Evolutionary conservation across 2,113 vertebrate species (phyloP), one percentile per base, ranked within the genome.

Genomic region (Indicator maculatus): DNA sequence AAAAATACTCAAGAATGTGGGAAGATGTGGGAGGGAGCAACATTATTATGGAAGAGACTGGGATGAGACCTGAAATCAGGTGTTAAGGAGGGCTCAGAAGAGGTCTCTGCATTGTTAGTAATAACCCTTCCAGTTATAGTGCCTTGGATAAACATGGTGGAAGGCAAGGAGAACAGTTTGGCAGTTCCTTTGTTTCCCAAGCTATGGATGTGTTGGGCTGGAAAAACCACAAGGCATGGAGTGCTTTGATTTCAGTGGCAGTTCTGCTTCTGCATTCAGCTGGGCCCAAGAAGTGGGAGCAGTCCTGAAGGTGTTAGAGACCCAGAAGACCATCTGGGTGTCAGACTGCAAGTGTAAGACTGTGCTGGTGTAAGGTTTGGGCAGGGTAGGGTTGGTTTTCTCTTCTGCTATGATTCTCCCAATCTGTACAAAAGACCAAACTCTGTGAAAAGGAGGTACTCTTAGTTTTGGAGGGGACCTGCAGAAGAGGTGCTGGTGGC

Each of bases 321-420:
- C 30, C 58, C 58, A 71, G 63, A 47, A 80, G 63, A 24, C 18
- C 65, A 8, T 5, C 18, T 38, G 45, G 14, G 30, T 80, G 69
- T 55, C 33, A 15, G 12, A 16, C 45, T 10, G 47, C 23, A 50
- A 50, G 47, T 50, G 21, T 50, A 50, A 50, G 47, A 50, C 47
- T 31, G 30, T 5, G 23, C n/a, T 60, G 70, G 20, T 47, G 26
- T 31, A 47, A 47, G 18, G 23, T 39, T 72, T 77, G 76, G 31
- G n/a, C 10, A n/a, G 55, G 12, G 27, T 53, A 21, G 60, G 30
- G 11, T 36, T n/a, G 15, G 5, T 31, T 47, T 55, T 18, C 3
- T 56, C 61, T 50, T 38, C 27, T 52, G 36, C 16, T 7, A 3
- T 0, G 0, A 7, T 71, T 75, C 21, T 70, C 16, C 14, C 11